Base-by-base conservation (phyloP, 2,888 invertebrate species). In the Harpagoxenus sublaevis region DNA sequence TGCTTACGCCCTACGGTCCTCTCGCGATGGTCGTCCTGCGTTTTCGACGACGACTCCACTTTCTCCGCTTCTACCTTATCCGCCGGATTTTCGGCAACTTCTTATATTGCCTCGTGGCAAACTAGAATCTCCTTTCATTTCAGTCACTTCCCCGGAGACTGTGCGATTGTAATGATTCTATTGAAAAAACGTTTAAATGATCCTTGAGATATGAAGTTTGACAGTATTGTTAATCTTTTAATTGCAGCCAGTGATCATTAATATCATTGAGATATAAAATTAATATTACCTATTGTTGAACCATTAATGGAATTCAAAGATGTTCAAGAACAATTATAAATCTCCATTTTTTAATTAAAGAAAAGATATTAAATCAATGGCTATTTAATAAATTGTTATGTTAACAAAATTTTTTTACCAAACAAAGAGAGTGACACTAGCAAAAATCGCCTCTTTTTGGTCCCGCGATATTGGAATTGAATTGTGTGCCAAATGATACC, bases 1-100 rank as follows among this genome's bases (percentile, higher is more conserved):
- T 15, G 48, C 68, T 68, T 23, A 23, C 23, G 23, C 23, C 23
- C 5, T 74, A 42, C 60, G 62, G 55, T 87, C 31, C 62, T 55
- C 55, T 81, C 57, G 70, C 70, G 45, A 18, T 39, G 57, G 83
- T 78, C 84, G 68, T 65, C 83, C 85, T 82, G 83, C 42, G 73
- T 83, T 89, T 84, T 87, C 68, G 63, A 83, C 79, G 75, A 42
- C 55, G 53, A 66, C 73, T 65, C 23, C 42, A 62, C 75, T 62
- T 75, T 82, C 77, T 39, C 42, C 63, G 42, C 60, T 65, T 82
- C 35, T 65, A 77, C 51, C 35, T 35, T 53, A 28, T 75, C 45
- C 45, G 18, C 3, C 5, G 48, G 57, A n/a, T 81, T 81, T 39
- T 60, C 48, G 79, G 79, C 31, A 45, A 57, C 57, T 78, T 78